Percentiles rank a stretch among this genome's conserved stretches.
Conservation (phyloP, 2,113 vertebrate genomes). For the Hoplias malabaricus region DNA sequence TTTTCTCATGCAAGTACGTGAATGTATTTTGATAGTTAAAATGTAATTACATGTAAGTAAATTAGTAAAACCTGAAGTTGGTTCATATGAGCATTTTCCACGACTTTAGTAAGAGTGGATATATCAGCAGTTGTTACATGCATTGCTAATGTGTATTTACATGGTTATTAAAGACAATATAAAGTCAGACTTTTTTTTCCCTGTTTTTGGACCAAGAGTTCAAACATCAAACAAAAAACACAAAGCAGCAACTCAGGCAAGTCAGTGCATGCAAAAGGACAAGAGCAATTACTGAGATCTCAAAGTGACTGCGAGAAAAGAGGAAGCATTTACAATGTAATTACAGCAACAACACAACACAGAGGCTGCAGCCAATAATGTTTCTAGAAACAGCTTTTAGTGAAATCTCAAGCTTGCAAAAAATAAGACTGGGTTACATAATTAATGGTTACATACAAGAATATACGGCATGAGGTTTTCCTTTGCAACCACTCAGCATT, state of each 20-base stretch:
- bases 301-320: neutral
- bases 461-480: neutral
- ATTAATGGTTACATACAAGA: neutral
- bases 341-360: neutral
- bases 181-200: neutral
- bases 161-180: too few species aligned
- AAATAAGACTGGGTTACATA: neutral
- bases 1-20: too few species aligned
- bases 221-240: neutral
- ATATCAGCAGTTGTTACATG: too few species aligned
- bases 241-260: neutral
- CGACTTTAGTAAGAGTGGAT: too few species aligned
- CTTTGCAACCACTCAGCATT: slow-evolving; percentile 7
- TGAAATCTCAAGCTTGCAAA: neutral
- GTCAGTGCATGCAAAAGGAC: neutral
- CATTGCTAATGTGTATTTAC: too few species aligned
- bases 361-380: neutral
- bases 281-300: neutral
- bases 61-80: too few species aligned
- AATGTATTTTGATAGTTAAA: too few species aligned
- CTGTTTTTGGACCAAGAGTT: neutral
- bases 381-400: neutral
- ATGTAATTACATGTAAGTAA: too few species aligned
- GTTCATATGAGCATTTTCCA: too few species aligned
- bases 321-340: neutral